Evolutionary conservation across 2,113 vertebrate species (phyloP), one percentile per base, ranked within the genome.

Genomic region (Pelecanus crispus): DNA sequence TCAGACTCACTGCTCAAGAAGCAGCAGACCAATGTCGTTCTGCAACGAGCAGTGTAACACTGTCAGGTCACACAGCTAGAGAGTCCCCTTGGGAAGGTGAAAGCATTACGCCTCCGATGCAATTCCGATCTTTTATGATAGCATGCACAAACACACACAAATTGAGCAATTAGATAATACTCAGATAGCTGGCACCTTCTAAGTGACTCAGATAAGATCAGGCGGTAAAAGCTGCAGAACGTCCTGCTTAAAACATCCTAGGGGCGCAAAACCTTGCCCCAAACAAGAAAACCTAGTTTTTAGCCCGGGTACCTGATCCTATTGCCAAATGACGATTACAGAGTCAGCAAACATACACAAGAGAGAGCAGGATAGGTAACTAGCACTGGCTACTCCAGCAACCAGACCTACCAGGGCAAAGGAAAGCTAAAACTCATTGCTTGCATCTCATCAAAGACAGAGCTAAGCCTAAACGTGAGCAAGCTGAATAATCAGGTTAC

Each of bases 401-500:
- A 5, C 47, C 19, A 6, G 32, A 36, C 56, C 36, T 89, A 40
- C 0, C 9, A 75, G 44, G 9, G 28, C 17, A 84, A 95, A 87
- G 56, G 50, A 88, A 92, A 96, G 65, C 40, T 91, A 52, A 92
- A 95, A 94, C 71, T 93, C 62, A 45, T 58, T 93, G 56, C 67
- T 66, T 77, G 61, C 25, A 24, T 71, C 53, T 49, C 75, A 74
- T 79, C 31, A 29, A 90, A 96, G 81, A 77, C 40, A 70, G 62
- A 94, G 7, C 62, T 83, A 81, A 96, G 67, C 42, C 49, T 17
- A 75, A 81, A 86, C 5, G 26, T 92, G 93, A 96, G 68, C 81
- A 94, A 95, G 68, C 67, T 97, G 90, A 49, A 19, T 88, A 83
- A 97, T 94, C 86, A 78, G 28, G 50, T 83, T 74, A 71, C 40